These are phyloP conservation scores for Chouioia cunea DNA, from an alignment of 2,888 invertebrate species.

Conservation along the genomic window DNA sequence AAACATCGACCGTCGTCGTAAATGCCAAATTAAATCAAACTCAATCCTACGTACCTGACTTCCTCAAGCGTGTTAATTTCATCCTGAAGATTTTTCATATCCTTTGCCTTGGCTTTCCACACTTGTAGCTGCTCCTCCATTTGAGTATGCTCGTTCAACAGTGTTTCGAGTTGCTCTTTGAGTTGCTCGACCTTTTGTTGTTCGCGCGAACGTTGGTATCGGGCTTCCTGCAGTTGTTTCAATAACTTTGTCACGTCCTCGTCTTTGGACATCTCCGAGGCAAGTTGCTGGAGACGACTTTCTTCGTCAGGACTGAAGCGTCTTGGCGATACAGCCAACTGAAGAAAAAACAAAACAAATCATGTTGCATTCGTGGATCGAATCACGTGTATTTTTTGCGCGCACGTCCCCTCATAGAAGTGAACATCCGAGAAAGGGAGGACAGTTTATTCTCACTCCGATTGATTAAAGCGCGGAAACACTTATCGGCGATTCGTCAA, in stretches of 20 bases:
- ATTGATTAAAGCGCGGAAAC: too few species aligned
- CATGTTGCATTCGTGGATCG: too few species aligned
- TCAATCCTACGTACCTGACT: constrained; percentile 75
- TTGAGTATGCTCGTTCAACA: constrained; percentile 79
- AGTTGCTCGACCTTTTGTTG: constrained; percentile 81
- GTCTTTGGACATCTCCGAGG: constrained; percentile 53
- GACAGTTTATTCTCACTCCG: too few species aligned
- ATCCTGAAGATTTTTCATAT: constrained; percentile 86
- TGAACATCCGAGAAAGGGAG: too few species aligned
- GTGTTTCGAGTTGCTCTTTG: constrained; percentile 81
- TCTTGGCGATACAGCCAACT: constrained; percentile 37
- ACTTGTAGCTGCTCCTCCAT: constrained; percentile 79
- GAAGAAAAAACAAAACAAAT: neutral
- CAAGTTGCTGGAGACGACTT: constrained; percentile 47
- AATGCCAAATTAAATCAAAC: too few species aligned
- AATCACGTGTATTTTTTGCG: too few species aligned
- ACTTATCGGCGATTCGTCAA: too few species aligned
- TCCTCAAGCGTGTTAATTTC: constrained; percentile 87
- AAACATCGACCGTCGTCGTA: too few species aligned
- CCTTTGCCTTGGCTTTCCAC: constrained; percentile 78
- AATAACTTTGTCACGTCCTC: constrained; percentile 72
- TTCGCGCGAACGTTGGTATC: constrained; percentile 78
- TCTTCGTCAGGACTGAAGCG: constrained; percentile 6
- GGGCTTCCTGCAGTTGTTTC: constrained; percentile 79
- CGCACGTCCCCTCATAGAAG: too few species aligned